Evolutionary conservation across 2,113 vertebrate genomes (phyloP).

Genomic region (Toxostoma redivivum): DNA sequence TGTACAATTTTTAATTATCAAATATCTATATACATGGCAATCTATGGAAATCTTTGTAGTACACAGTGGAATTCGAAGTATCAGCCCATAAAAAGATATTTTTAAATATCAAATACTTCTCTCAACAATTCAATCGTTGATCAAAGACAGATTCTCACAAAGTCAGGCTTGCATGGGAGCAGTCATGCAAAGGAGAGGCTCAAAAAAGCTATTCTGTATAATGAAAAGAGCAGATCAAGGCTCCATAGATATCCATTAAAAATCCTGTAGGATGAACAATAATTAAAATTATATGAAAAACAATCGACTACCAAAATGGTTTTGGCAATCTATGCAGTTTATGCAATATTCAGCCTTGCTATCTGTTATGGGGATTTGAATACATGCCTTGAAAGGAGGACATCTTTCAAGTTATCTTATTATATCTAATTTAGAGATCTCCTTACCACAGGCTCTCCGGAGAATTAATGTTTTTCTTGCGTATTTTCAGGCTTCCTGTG

Average conservation of each 20-base stretch:
- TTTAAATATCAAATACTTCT: not conserved
- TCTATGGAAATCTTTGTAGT: not conserved
- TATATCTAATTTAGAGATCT: not conserved
- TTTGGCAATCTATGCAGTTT: not conserved
- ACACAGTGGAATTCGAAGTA: not conserved
- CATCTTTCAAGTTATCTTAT: not conserved
- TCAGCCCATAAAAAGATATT: not conserved
- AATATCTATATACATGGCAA: not conserved
- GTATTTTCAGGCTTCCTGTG: constrained; percentile 21
- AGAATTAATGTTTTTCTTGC: not conserved
- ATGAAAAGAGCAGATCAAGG: not conserved
- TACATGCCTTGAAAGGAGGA: not conserved
- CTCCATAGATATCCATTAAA: not conserved
- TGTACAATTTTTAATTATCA: not conserved
- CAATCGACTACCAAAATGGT: not conserved
- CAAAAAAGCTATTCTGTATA: not conserved
- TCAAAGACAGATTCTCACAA: not conserved
- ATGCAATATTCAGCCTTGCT: not conserved
- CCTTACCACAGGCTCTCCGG: not conserved
- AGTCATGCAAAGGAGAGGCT: not conserved
- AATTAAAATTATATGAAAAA: not conserved
- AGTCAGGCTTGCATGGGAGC: not conserved
- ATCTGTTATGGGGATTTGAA: not conserved
- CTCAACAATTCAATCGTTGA: not conserved
- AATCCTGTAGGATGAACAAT: not conserved